Evolutionary conservation across 2,888 invertebrate species (phyloP).

Genomic region (Petrolisthes cinctipes): DNA sequence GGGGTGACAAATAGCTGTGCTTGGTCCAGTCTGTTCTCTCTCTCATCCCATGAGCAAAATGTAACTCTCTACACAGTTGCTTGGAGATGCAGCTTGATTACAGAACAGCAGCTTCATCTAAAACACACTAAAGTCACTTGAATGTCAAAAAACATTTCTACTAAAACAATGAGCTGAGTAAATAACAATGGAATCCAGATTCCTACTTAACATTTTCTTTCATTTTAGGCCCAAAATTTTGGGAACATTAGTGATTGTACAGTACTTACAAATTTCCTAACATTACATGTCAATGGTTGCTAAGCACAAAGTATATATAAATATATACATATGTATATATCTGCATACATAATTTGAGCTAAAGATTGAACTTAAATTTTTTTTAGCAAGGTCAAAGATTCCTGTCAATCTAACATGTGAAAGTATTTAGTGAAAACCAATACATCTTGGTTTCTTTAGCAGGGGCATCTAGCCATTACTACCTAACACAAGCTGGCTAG

Average conservation of each 20-base stretch:
- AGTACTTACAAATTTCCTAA: slow-evolving; percentile 13
- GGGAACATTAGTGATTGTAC: slow-evolving; percentile 22
- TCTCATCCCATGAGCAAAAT: neutral
- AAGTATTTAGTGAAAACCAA: neutral
- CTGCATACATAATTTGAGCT: slow-evolving; percentile 16
- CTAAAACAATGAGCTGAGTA: slow-evolving; percentile 27
- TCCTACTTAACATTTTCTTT: slow-evolving; percentile 23
- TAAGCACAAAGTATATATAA: neutral
- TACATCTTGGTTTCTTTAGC: neutral
- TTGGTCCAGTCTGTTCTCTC: neutral
- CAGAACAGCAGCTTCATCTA: neutral
- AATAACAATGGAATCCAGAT: slow-evolving; percentile 28
- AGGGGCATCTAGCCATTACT: neutral
- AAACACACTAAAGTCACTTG: neutral
- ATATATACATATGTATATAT: neutral
- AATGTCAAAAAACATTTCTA: neutral
- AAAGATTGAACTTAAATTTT: neutral
- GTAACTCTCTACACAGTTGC: neutral
- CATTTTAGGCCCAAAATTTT: neutral
- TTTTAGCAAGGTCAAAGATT: neutral
- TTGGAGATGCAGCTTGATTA: neutral
- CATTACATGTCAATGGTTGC: slow-evolving; percentile 22
- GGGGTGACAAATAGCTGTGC: neutral
- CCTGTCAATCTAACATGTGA: neutral
- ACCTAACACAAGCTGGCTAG: neutral